These are phyloP conservation scores for Gymnorhina tibicen DNA, from an alignment of 2,113 vertebrate species.

Conservation along the genomic window DNA sequence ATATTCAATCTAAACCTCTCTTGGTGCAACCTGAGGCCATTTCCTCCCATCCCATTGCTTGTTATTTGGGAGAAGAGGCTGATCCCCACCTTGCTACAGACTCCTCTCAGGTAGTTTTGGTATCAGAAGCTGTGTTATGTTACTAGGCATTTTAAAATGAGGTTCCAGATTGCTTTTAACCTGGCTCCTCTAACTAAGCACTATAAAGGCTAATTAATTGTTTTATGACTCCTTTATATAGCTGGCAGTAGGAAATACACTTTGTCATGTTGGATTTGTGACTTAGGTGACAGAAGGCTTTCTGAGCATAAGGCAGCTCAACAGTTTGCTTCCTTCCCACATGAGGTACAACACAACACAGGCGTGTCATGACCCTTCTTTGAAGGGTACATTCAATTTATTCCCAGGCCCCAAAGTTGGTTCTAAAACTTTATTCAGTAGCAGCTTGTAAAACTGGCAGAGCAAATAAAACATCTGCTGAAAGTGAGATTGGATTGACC, in stretches of 20 bases:
- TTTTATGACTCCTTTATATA: neutral
- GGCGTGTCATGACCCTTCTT: neutral
- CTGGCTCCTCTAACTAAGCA: neutral
- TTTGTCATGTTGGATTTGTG: neutral
- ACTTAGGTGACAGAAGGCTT: neutral
- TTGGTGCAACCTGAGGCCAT: neutral
- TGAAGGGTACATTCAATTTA: neutral
- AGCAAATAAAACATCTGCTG: neutral
- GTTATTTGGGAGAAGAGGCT: neutral
- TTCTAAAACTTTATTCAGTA: neutral
- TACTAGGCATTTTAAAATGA: neutral
- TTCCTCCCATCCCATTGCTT: neutral
- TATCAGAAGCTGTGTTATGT: neutral
- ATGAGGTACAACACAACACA: neutral
- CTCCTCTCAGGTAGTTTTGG: neutral
- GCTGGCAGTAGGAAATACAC: neutral
- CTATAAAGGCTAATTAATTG: neutral
- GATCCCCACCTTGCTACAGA: neutral
- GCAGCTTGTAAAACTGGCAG: neutral
- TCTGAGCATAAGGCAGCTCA: neutral
- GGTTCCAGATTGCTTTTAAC: neutral
- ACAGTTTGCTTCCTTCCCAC: neutral
- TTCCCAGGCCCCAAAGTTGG: neutral
- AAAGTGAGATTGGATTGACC: neutral
- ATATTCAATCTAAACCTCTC: neutral